Evolutionary conservation across 2,888 invertebrate genomes (phyloP).

Genomic region (Lepetodrilus schrolli): DNA sequence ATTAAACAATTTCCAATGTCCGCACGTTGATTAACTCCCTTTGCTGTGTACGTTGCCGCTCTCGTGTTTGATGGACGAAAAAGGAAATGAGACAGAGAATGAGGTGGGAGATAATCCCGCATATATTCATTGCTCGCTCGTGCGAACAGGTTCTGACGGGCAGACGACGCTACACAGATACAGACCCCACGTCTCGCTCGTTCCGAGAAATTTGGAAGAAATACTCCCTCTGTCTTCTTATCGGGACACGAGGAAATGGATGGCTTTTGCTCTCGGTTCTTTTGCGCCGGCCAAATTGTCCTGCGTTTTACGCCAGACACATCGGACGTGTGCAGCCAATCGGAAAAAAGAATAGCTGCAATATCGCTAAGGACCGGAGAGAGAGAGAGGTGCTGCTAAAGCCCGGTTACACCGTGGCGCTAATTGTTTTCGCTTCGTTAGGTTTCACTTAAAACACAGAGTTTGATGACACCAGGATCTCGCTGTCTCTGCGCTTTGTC

Average conservation of each 20-base stretch:
- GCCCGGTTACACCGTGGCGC: slow-evolving; percentile 3
- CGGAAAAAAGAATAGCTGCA: neutral
- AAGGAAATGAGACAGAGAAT: slow-evolving; percentile 32
- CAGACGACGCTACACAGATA: slow-evolving; percentile 17
- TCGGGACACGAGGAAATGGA: slow-evolving; percentile 3
- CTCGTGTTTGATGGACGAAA: slow-evolving; percentile 9
- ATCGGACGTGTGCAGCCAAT: neutral
- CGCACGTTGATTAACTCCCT: slow-evolving; percentile 16
- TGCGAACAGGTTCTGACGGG: slow-evolving; percentile 30
- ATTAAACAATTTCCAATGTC: slow-evolving; percentile 38
- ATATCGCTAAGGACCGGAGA: neutral
- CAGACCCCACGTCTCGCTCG: neutral
- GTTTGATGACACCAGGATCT: slow-evolving; percentile 9
- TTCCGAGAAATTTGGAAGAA: slow-evolving; percentile 19
- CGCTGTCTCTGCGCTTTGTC: neutral
- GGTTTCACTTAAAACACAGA: slow-evolving; percentile 26
- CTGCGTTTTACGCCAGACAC: neutral
- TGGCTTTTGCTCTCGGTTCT: neutral
- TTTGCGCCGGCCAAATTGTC: slow-evolving; percentile 8
- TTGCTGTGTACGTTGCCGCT: slow-evolving; percentile 7
- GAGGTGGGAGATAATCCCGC: slow-evolving; percentile 15
- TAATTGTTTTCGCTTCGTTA: slow-evolving; percentile 24
- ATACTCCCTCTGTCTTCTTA: neutral
- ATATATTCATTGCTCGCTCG: slow-evolving; percentile 35
- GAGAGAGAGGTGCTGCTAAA: neutral